phyloP scores from a whole-genome alignment of 2,797 vertebrate species.

The Eupleurogrammus muticus region DNA sequence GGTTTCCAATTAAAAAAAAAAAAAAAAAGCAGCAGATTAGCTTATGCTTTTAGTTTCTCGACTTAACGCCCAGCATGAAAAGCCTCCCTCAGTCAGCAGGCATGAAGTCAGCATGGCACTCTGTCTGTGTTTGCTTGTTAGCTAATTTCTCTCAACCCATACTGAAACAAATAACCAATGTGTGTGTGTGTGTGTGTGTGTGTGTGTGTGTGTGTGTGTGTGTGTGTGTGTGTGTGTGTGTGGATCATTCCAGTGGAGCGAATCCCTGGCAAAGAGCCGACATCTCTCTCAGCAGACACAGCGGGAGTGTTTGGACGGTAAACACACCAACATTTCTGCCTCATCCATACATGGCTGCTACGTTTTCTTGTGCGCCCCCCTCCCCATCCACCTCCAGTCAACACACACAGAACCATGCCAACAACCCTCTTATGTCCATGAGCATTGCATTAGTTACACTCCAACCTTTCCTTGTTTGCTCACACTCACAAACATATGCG shows the following conservation, averaged over 20 bases:
- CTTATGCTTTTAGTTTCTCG: constrained; percentile 13
- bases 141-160: constrained; percentile 47
- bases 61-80: constrained; percentile 25
- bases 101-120: constrained; percentile 31
- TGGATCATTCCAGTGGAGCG: constrained; percentile 35
- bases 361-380: neutral
- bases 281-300: constrained; percentile 51
- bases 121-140: constrained; percentile 35
- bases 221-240: constrained; percentile 8
- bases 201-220: constrained; percentile 13
- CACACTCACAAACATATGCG: neutral
- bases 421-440: no score
- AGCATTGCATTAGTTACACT: no score
- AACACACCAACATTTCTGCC: constrained; percentile 25
- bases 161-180: constrained; percentile 53
- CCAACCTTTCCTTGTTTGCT: no score
- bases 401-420: no score
- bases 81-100: constrained; percentile 17
- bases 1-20: neutral
- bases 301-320: constrained; percentile 60
- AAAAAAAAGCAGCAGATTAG: constrained; percentile 2
- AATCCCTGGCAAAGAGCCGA: constrained; percentile 55
- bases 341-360: constrained; percentile 18
- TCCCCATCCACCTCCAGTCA: neutral
- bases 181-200: constrained; percentile 9